Base-by-base conservation (phyloP, 1,140 invertebrate species). In the Solenopsis fugax region DNA sequence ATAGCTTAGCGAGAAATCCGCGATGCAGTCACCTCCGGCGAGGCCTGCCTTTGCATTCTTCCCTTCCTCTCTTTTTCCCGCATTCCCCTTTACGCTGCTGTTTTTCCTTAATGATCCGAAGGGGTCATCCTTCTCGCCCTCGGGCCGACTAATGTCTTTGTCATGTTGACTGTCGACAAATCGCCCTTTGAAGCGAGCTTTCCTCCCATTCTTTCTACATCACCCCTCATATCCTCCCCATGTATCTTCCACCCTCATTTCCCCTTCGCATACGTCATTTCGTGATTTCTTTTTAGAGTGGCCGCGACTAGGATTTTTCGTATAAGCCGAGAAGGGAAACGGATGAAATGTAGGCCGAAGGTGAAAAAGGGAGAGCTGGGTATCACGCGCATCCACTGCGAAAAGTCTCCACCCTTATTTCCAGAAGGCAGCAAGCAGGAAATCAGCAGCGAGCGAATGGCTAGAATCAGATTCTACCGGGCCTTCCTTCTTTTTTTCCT, bases 131-230 rank as follows among this genome's bases (percentile, higher is more conserved):
- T 54, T 52, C 64, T 64, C 73, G 29, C 62, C 50, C 81, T 77
- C 80, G 21, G 62, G 54, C 41, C 80, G 90, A 85, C 93, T 94
- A 93, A 94, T 93, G 93, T 94, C 93, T 94, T 94, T 94, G 93
- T 94, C 93, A 85, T 94, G 93, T 94, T 92, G 92, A 94, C 92
- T 93, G 94, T 92, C 94, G 92, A 94, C 93, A 93, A 94, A 94
- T 94, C 93, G 92, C 90, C 90, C 92, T 93, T 93, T 93, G 90
- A 92, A 91, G 90, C 92, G 34, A 41, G 37, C n/a, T 75, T 6
- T 75, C 13, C 13, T 58, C 12, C 37, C 24, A 21, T 58, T 21
- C n/a, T 75, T 58, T 21, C 12, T 4, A 45, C 5, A 65, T 80
- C 54, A 75, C 54, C 81, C 62, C 56, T 60, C 50, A 37, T 71